Percentiles rank a stretch among this genome's conserved stretches.
Conservation (phyloP, 2,797 vertebrate species). For the Coregonus suidteri region DNA sequence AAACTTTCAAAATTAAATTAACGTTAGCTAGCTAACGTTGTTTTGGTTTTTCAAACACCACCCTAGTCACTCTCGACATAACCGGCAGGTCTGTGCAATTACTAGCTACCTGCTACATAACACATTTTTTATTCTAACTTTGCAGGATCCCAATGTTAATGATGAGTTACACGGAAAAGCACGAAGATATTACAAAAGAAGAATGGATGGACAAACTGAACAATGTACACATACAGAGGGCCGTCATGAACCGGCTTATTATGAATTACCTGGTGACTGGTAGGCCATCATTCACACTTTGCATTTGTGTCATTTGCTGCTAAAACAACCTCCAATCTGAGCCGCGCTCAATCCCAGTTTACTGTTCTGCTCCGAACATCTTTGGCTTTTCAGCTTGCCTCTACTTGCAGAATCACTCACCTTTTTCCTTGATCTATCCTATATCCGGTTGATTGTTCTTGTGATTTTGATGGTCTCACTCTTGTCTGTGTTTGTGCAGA, state of each 20-base stretch:
- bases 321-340: not conserved
- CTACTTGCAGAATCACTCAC: not conserved
- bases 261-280: constrained; percentile 99
- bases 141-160: constrained; percentile 68
- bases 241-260: constrained; percentile 97
- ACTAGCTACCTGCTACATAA: not conserved
- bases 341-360: not conserved
- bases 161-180: constrained; percentile 97
- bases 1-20: not conserved
- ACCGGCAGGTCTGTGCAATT: not conserved
- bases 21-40: not conserved
- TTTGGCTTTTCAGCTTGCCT: not conserved
- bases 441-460: not conserved
- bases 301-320: not conserved
- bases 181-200: constrained; percentile 94
- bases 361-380: too few species aligned
- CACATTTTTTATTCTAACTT: not conserved
- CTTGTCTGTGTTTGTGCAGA: constrained; percentile 70
- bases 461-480: not conserved
- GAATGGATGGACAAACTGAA: constrained; percentile 98
- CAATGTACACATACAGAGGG: constrained; percentile 95
- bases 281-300: constrained; percentile 56
- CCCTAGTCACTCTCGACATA: not conserved
- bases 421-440: not conserved
- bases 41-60: not conserved